Conservation (phyloP, 2,113 vertebrate genomes). For the Chinchilla lanigera region DNA sequence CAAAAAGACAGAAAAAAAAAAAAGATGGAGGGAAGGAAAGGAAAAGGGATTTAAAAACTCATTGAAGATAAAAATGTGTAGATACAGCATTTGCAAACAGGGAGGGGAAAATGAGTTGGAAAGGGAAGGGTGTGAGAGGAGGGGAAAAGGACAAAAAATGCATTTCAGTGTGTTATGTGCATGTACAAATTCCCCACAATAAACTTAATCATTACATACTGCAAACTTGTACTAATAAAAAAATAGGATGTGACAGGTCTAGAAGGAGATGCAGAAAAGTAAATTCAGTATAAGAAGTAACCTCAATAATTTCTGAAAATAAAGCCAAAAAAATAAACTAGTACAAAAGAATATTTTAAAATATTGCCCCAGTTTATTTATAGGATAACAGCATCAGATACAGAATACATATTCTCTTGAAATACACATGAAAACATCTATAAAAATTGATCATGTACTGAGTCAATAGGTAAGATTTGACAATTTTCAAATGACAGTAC, state of each 20-base stretch:
- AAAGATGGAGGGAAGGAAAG: too few species aligned
- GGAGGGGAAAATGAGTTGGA: background rate
- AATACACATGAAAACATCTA: background rate
- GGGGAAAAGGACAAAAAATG: background rate
- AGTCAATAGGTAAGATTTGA: background rate
- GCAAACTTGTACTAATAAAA: background rate
- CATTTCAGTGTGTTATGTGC: background rate
- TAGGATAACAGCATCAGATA: background rate
- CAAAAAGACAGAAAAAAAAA: too few species aligned
- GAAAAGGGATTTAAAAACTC: too few species aligned
- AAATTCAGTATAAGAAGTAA: background rate
- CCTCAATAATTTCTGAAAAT: background rate
- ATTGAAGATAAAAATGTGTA: background rate
- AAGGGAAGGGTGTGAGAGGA: background rate
- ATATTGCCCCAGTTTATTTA: background rate
- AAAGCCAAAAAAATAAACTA: background rate
- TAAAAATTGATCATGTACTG: background rate
- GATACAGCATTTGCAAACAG: background rate
- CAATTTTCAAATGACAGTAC: background rate
- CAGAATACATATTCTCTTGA: background rate
- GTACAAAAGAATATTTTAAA: conserved; percentile 5
- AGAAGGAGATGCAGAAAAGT: background rate
- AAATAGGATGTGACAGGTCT: background rate
- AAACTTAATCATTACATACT: background rate
- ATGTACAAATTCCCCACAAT: background rate